Percentiles rank a stretch among this genome's conserved stretches.
Evolutionary conservation across 2,113 vertebrate species (phyloP).

Genomic region (Podarcis cretensis): DNA sequence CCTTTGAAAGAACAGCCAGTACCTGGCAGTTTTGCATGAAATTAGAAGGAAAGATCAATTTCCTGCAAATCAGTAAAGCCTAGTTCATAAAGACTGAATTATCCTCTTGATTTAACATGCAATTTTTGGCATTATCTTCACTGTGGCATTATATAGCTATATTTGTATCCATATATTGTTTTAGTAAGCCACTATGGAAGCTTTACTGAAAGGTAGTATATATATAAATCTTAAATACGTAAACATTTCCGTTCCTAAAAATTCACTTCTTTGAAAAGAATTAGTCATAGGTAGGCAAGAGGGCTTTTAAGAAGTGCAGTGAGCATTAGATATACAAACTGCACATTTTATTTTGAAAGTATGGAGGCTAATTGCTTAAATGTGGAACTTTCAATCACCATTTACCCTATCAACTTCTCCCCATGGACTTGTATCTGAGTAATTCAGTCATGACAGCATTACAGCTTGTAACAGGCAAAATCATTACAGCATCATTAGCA

Average conservation of each 20-base stretch:
- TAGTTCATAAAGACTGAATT: background rate
- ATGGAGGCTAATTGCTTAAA: constrained; percentile 59
- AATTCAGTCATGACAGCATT: constrained; percentile 64
- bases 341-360: constrained; percentile 55
- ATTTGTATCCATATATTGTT: background rate
- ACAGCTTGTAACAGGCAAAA: constrained; percentile 62
- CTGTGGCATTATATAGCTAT: background rate
- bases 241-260: constrained; percentile 20
- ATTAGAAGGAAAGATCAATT: background rate
- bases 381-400: constrained; percentile 62
- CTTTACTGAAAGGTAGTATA: background rate
- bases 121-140: background rate
- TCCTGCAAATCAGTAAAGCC: background rate
- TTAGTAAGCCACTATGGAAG: background rate
- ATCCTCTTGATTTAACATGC: background rate
- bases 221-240: background rate
- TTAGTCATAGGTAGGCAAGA: constrained; percentile 15
- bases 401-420: constrained; percentile 58
- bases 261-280: constrained; percentile 21
- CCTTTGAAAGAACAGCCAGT: background rate
- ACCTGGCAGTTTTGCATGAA: background rate
- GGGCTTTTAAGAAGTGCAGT: constrained; percentile 20
- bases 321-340: constrained; percentile 36
- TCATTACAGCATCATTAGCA: constrained; percentile 67
- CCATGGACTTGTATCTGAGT: constrained; percentile 52